phyloP scores from a whole-genome alignment of 2,113 vertebrate species.

The Eudorcas thomsonii region DNA sequence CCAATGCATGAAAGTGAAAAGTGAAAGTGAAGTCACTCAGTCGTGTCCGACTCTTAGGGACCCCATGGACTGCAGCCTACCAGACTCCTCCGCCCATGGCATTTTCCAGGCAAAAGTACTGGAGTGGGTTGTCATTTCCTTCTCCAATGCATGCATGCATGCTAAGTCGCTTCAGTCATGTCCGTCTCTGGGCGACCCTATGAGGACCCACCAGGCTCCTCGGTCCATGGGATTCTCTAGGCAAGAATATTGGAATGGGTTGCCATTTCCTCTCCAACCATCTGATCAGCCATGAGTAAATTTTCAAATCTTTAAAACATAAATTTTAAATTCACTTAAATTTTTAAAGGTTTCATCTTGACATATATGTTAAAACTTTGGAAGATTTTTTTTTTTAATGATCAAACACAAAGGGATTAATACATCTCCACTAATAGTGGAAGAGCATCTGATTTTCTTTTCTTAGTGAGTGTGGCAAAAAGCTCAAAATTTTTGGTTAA shows the following conservation, averaged over 20 bases:
- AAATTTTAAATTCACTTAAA: background rate
- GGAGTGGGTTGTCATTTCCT: background rate
- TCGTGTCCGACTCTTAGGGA: accelerated
- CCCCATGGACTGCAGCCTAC: background rate
- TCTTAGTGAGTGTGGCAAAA: background rate
- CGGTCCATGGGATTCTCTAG: background rate
- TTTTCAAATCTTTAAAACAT: slow-evolving; percentile 3
- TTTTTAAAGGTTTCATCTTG: background rate
- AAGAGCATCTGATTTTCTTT: background rate
- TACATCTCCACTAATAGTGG: background rate
- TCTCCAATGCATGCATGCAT: background rate
- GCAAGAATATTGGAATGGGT: background rate
- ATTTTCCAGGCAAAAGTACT: background rate
- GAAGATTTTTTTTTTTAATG: background rate
- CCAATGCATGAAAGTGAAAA: background rate
- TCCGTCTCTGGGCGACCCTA: accelerated
- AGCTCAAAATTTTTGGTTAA: background rate
- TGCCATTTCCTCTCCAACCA: background rate
- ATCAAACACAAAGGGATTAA: background rate
- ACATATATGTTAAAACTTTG: background rate
- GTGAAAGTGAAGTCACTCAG: background rate
- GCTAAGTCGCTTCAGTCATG: accelerated
- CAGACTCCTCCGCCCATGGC: background rate
- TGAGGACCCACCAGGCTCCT: background rate
- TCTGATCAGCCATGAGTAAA: background rate